Conservation (phyloP, 2,113 vertebrate genomes). For the Notarius quadriscutis region DNA sequence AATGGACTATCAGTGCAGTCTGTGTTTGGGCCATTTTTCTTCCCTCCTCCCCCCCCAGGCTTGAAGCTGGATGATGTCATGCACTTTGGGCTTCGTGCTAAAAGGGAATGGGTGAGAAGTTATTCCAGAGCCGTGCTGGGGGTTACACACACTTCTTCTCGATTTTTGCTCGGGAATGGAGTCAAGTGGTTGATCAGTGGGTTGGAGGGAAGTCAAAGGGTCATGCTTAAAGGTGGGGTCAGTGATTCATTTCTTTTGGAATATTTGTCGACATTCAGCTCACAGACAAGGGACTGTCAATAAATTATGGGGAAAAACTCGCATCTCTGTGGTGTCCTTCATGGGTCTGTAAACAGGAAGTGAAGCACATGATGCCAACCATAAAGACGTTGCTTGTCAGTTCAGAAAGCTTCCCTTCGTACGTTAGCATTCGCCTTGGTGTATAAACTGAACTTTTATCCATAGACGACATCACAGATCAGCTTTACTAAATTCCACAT, state of each 20-base stretch:
- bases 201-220: neutral
- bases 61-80: conserved; percentile 63
- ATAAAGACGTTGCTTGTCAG: too few relatives aligned
- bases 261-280: neutral
- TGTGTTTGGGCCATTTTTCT: conserved; percentile 66
- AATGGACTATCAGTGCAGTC: conserved; percentile 45
- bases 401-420: neutral
- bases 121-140: neutral
- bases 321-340: neutral
- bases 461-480: neutral
- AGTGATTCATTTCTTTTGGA: neutral
- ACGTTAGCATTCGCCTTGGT: neutral
- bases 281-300: neutral
- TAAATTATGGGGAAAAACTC: neutral
- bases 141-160: neutral
- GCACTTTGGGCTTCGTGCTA: conserved; percentile 45
- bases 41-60: conserved; percentile 37
- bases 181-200: too few relatives aligned
- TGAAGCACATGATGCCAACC: neutral
- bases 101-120: conserved; percentile 22
- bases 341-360: neutral
- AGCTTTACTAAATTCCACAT: neutral
- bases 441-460: neutral
- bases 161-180: neutral
- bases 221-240: neutral